phyloP scores from a whole-genome alignment of 2,113 vertebrate species.

The human (Homo sapiens) region GRCh38 chr13:66806501-66807000 shows the following conservation, averaged over 20 bases:
- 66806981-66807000: not conserved
- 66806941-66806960: not conserved
- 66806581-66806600: conserved; percentile 46
- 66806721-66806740: not conserved
- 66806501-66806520: conserved; percentile 20
- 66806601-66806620: not conserved
- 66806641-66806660: not conserved
- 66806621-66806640: not conserved
- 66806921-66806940: not conserved
- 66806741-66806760: not conserved
- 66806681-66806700: not conserved
- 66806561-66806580: not conserved
- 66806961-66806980: not conserved
- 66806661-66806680: not conserved
- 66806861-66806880: not conserved
- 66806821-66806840: not conserved
- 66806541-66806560: conserved; percentile 27
- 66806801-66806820: not conserved
- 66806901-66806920: not conserved
- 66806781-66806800: not conserved
- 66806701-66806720: not conserved
- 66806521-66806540: conserved; percentile 58
- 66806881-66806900: not conserved
- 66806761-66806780: not conserved
- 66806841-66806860: not conserved